phyloP scores from a whole-genome alignment of 2,113 vertebrate species.

The Chitala chitala region DNA sequence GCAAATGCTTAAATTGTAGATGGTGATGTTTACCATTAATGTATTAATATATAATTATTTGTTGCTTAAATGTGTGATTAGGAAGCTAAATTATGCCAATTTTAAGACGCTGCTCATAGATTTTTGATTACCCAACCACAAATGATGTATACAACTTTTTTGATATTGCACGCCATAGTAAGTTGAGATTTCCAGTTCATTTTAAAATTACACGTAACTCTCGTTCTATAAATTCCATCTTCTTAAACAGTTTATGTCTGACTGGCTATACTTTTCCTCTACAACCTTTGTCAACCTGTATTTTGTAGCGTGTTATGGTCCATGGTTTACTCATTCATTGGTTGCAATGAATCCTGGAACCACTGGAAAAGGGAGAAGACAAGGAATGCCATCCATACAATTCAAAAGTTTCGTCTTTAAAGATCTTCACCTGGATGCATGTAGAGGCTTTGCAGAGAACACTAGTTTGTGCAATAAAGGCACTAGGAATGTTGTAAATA shows the following conservation, averaged over 20 bases:
- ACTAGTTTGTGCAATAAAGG: no score
- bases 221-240: no score
- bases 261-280: no score
- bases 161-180: no score
- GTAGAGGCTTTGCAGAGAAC: no score
- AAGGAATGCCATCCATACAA: background rate
- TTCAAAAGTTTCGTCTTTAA: no score
- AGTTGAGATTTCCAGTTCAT: no score
- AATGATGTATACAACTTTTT: no score
- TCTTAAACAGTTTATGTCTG: no score
- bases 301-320: background rate
- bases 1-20: constrained; percentile 1
- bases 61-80: background rate
- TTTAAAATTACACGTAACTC: no score
- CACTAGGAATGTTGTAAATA: no score
- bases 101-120: background rate
- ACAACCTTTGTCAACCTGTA: background rate
- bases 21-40: background rate
- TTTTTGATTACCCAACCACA: background rate
- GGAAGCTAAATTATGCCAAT: background rate
- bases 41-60: background rate
- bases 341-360: background rate
- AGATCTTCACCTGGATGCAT: no score
- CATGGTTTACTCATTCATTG: constrained; percentile 1
- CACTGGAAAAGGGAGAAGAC: background rate